Conservation (phyloP, 2,797 vertebrate species). For the Pseudopleuronectes americanus region DNA sequence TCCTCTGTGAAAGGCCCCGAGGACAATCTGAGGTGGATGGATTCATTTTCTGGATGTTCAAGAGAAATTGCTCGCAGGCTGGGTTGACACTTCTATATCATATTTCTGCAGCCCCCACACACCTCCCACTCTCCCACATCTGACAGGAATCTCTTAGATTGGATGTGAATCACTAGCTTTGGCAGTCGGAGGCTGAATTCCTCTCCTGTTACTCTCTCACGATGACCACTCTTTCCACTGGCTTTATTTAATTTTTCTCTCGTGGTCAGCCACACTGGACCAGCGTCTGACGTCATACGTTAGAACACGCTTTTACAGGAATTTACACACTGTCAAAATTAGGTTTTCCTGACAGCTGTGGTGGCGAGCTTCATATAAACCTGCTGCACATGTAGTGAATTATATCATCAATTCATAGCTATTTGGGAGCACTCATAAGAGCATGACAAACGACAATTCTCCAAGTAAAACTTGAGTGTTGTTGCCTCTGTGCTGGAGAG, state of each 20-base stretch:
- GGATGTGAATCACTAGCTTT: constrained; percentile 81
- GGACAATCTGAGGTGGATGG: constrained; percentile 68
- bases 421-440: constrained; percentile 17
- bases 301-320: constrained; percentile 42
- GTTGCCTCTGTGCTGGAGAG: constrained; percentile 33
- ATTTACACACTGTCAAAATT: constrained; percentile 39
- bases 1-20: constrained; percentile 65
- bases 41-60: constrained; percentile 69
- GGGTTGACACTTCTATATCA: constrained; percentile 70
- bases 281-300: constrained; percentile 28
- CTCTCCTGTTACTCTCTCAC: constrained; percentile 71
- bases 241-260: constrained; percentile 37
- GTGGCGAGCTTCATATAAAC: constrained; percentile 32
- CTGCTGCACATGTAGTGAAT: constrained; percentile 6
- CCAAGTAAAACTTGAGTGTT: constrained; percentile 16
- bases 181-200: constrained; percentile 76
- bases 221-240: constrained; percentile 59
- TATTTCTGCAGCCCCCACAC: constrained; percentile 77
- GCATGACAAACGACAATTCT: constrained; percentile 11
- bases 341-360: constrained; percentile 46
- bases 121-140: constrained; percentile 77
- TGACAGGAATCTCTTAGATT: constrained; percentile 76
- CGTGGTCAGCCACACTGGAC: constrained; percentile 27
- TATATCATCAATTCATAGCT: constrained; percentile 27
- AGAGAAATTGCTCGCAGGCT: constrained; percentile 63